Conservation (phyloP, 2,113 vertebrate genomes). For the Entelurus aequoreus region DNA sequence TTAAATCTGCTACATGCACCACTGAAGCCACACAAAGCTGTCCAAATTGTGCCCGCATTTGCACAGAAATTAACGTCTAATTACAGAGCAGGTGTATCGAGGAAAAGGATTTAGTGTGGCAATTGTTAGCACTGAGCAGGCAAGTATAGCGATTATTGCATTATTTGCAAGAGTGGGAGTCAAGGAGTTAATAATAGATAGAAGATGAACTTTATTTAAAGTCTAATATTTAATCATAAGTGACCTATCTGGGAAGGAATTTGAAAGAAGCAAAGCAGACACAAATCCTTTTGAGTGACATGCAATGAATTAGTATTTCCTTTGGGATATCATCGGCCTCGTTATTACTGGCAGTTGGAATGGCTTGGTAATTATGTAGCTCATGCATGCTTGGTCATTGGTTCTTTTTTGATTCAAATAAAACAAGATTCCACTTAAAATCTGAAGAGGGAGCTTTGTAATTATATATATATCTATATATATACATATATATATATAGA, state of each 20-base stretch:
- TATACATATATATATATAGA: no score
- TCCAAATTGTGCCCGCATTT: conserved; percentile 11
- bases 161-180: conserved; percentile 23
- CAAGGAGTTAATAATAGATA: conserved; percentile 20
- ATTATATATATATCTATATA: no score
- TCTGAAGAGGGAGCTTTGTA: not conserved
- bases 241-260: conserved; percentile 25
- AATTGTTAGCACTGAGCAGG: conserved; percentile 43
- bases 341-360: conserved; percentile 45
- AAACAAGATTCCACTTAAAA: not conserved
- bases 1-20: conserved; percentile 34
- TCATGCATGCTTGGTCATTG: conserved; percentile 26
- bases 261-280: conserved; percentile 15
- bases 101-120: conserved; percentile 33
- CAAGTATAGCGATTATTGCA: conserved; percentile 31
- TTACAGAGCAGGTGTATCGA: conserved; percentile 25
- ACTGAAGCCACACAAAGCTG: conserved; percentile 30
- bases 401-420: conserved; percentile 7
- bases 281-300: conserved; percentile 55
- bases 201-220: conserved; percentile 18
- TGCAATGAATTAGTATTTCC: conserved; percentile 41
- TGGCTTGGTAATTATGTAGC: conserved; percentile 52
- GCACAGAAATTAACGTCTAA: conserved; percentile 23
- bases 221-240: conserved; percentile 41
- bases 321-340: conserved; percentile 56